Evolutionary conservation across 2,797 vertebrate species (phyloP), one percentile per base, ranked within the genome.

Genomic region (Neoniphon sammara): DNA sequence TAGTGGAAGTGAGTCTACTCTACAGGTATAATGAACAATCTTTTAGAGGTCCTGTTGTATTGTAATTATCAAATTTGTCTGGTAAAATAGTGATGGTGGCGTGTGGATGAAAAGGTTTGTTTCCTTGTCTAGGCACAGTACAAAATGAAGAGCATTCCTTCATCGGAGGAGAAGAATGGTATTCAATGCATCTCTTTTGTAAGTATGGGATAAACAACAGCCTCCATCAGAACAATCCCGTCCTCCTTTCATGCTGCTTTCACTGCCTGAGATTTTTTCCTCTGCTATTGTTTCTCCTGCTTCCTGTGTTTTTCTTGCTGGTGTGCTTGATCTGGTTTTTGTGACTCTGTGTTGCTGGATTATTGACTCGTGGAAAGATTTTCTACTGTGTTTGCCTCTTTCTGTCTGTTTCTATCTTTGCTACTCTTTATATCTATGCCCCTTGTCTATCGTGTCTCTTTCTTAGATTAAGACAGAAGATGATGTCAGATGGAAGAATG

Each of bases 71-170:
- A 3, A 42, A 42, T 42, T 42, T 42, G 39, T 42, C 39, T 42
- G 39, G 1, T 44, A 8, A 30, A 20, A 60, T 14, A 17, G 10
- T 73, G 20, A 44, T 12, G 11, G 39, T 39, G 36, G 36, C 36
- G 0, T 10, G 36, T 39, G 36, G 36, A 39, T 39, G 36, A 11
- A 39, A 39, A 39, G 10, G 34, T 36, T 36, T 36, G 11, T 21
- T 5, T 64, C 59, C 18, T 64, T 11, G 10, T 42, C 14, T 39
- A 1, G 6, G 5, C 36, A 14, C 54, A 90, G 80, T 71, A 66
- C 77, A 88, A 81, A 74, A 93, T 93, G 91, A 91, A 61, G 68
- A 56, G 34, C 0, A 31, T 73, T 4, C 62, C 78, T 58, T 60
- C 52, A 46, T 14, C 66, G 9, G 61, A 56, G 7, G 61, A 56